A percentile compares a stretch with the other conserved stretches of the same genome.
Conservation (phyloP, 2,797 vertebrate species). For the Danio tinwini region DNA sequence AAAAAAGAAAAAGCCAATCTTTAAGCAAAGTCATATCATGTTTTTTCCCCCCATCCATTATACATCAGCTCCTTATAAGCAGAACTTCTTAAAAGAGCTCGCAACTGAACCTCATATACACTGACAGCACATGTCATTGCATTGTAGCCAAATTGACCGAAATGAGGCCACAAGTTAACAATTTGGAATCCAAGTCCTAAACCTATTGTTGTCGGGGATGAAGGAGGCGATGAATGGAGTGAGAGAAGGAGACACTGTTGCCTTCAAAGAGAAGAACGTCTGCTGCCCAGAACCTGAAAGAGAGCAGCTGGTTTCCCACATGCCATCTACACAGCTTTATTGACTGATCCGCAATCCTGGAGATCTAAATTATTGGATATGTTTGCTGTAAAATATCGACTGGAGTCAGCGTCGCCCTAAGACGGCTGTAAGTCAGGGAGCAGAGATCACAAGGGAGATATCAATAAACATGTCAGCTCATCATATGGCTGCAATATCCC, state of each 20-base stretch:
- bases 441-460: conserved; percentile 57
- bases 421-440: conserved; percentile 53
- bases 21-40: neutral
- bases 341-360: conserved; percentile 41
- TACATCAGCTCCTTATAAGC: neutral
- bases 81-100: neutral
- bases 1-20: neutral
- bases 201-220: conserved; percentile 24
- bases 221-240: conserved; percentile 44
- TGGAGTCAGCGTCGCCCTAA: conserved; percentile 39
- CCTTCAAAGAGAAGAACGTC: conserved; percentile 46
- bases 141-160: neutral
- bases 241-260: conserved; percentile 39
- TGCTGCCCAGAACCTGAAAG: conserved; percentile 47
- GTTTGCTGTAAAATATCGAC: conserved; percentile 54
- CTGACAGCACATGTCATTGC: neutral
- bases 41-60: neutral
- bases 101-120: neutral
- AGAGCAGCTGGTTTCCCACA: conserved; percentile 28
- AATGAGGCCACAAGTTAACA: neutral
- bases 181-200: neutral
- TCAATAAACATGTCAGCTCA: conserved; percentile 57
- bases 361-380: conserved; percentile 56
- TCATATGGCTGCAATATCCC: conserved; percentile 59
- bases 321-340: neutral